Evolutionary conservation across 2,113 vertebrate species (phyloP).

Genomic region (Anguilla japonica): DNA sequence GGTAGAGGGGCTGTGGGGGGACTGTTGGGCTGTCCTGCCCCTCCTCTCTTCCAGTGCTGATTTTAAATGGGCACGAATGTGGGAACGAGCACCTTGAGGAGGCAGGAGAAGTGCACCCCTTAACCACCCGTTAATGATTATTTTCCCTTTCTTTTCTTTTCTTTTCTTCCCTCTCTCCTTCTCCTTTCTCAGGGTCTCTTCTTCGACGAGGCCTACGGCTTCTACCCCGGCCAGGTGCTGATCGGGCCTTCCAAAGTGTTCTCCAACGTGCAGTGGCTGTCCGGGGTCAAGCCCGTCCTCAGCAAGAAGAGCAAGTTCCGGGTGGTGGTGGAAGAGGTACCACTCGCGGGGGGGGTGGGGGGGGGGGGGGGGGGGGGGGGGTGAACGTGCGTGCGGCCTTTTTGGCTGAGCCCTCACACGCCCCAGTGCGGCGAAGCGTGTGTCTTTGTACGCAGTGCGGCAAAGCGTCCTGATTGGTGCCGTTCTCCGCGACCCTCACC

Average conservation of each 20-base stretch:
- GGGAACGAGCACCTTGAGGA: background rate
- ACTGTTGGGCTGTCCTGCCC: background rate
- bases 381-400: too few relatives aligned
- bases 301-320: conserved; percentile 98
- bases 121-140: background rate
- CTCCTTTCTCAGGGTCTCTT: conserved; percentile 83
- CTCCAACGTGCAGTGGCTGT: conserved; percentile 95
- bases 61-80: background rate
- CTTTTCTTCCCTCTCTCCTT: background rate
- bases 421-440: background rate
- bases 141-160: background rate
- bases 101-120: background rate
- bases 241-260: conserved; percentile 96
- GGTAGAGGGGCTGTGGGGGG: background rate
- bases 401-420: too few relatives aligned
- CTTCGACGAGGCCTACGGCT: conserved; percentile 95
- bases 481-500: background rate
- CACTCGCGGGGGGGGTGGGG: background rate
- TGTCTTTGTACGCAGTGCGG: background rate
- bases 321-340: conserved; percentile 95
- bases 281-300: conserved; percentile 93
- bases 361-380: background rate
- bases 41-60: background rate
- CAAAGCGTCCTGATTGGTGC: background rate
- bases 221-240: conserved; percentile 97